Base-by-base conservation (phyloP, 2,113 vertebrate species). In the Elephas maximus region DNA sequence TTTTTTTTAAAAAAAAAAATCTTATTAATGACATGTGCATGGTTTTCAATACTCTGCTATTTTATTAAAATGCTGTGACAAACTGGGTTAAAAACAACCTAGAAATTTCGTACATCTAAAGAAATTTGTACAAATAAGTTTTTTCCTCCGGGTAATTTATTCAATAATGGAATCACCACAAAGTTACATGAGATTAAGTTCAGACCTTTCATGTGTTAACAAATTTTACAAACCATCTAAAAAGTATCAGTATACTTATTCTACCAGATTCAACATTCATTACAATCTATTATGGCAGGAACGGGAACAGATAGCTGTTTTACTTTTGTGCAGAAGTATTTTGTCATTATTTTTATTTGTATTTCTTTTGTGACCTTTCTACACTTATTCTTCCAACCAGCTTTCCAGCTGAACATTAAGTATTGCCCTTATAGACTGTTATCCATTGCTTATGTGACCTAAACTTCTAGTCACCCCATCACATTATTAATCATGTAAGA, bases 351-450 rank as follows among this genome's bases (percentile, higher is more conserved):
- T 60, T 92, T 93, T 63, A 74, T 60, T 30, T 73, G 26, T 96
- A 93, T 88, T 94, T 93, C 44, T 96, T 93, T 86, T 67, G n/a
- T 86, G 30, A 90, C 30, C 9, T 73, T 79, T 44, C 41, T 86
- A 45, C 24, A 67, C 8, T 87, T 76, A 90, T 21, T 93, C 57
- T 93, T 81, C 80, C 37, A 78, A 28, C 30, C 51, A 91, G 24
- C 80, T 85, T 67, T 84, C 44, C 11, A 51, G 45, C 15, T 79
- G 77, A 28, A 51, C 76, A 79, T 15, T 78, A 37, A 45, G 17
- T 44, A 78, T 11, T 73, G 37, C 14, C 51, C 30, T 62, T 67
- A 73, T 45, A 91, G 45, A 88, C 0, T 91, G 21, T 74, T 44
- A 69, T 45, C 23, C 51, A 18, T 71, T 95, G 23, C 78, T 88